These are phyloP conservation scores for Spilarctia lutea DNA, from an alignment of 2,888 invertebrate species.

Conservation along the genomic window DNA sequence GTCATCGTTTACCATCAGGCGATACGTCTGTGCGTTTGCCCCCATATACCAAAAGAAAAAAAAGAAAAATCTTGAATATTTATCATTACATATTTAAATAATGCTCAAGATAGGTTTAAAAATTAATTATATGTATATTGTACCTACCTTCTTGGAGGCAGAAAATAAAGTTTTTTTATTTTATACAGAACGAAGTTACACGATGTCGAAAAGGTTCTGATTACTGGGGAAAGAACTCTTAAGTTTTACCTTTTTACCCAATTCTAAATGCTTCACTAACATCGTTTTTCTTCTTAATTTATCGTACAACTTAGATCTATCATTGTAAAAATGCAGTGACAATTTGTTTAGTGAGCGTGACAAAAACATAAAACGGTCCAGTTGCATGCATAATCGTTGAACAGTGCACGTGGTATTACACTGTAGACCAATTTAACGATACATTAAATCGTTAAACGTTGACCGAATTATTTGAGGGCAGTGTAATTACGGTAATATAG, in stretches of 20 bases:
- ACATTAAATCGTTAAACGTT: slow-evolving; percentile 55
- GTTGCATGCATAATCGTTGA: slow-evolving; percentile 52
- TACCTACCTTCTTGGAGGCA: not conserved
- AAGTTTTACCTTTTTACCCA: not conserved
- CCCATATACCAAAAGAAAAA: too few relatives aligned
- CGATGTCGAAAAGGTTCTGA: not conserved
- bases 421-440: slow-evolving; percentile 55
- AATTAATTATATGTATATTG: too few relatives aligned
- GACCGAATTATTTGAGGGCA: slow-evolving; percentile 24
- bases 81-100: too few relatives aligned
- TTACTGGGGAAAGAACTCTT: not conserved
- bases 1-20: too few relatives aligned
- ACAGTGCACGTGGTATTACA: slow-evolving; percentile 52
- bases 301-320: not conserved
- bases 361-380: slow-evolving; percentile 40
- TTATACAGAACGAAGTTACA: not conserved
- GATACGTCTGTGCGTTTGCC: too few relatives aligned
- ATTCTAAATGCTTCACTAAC: not conserved
- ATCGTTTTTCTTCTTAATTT: not conserved
- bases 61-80: too few relatives aligned
- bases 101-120: too few relatives aligned
- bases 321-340: not conserved
- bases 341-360: slow-evolving; percentile 29
- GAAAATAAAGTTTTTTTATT: not conserved
- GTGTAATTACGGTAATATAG: not conserved